Conservation (phyloP, 2,888 invertebrate genomes). For the Drosophila dives region DNA sequence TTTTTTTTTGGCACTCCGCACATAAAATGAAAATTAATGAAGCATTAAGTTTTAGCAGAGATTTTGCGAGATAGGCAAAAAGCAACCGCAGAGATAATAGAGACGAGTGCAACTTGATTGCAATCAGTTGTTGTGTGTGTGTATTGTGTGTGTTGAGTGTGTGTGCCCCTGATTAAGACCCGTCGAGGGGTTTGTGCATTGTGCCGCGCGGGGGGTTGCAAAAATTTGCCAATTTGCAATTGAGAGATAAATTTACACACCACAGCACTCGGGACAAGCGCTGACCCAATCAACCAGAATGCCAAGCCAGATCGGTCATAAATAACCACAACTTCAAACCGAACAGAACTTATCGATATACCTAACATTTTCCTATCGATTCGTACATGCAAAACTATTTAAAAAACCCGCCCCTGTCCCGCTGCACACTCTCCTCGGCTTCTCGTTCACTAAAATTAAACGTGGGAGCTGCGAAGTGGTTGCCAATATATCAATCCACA, state of each 20-base stretch:
- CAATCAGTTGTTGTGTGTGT: conserved; percentile 48
- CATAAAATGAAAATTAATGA: conserved; percentile 62
- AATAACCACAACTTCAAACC: conserved; percentile 20
- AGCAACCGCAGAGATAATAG: conserved; percentile 64
- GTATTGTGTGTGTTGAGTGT: background rate
- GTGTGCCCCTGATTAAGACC: conserved; percentile 60
- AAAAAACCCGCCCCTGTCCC: conserved; percentile 27
- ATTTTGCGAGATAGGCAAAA: conserved; percentile 44
- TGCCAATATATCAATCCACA: conserved; percentile 70
- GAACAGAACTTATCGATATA: conserved; percentile 39
- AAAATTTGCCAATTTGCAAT: conserved; percentile 43
- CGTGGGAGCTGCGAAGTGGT: conserved; percentile 69
- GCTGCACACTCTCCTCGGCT: background rate
- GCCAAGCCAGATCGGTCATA: conserved; percentile 25
- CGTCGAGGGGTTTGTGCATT: conserved; percentile 27
- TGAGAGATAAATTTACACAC: conserved; percentile 72
- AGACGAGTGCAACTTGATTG: conserved; percentile 60
- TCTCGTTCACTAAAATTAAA: conserved; percentile 54
- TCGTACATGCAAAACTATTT: conserved; percentile 46
- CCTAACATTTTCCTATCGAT: conserved; percentile 28
- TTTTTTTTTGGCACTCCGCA: conserved; percentile 21
- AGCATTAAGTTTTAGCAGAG: conserved; percentile 59
- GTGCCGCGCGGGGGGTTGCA: conserved; percentile 56
- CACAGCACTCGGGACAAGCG: conserved; percentile 50
- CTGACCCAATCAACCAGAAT: conserved; percentile 71